A percentile compares a stretch with the other conserved stretches of the same genome.
These are phyloP conservation scores for Eubasilissa regina DNA, from an alignment of 1,140 invertebrate genomes.

Conservation along the genomic window DNA sequence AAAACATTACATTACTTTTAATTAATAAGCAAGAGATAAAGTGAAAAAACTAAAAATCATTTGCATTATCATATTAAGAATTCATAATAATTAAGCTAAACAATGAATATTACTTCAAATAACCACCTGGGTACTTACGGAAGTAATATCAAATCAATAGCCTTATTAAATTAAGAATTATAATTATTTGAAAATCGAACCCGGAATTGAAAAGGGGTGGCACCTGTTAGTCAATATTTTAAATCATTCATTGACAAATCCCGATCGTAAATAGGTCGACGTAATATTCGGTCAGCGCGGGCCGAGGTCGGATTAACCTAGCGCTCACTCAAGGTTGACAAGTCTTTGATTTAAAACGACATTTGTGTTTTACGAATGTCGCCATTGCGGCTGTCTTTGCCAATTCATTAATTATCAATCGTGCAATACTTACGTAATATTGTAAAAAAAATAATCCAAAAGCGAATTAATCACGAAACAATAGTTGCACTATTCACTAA, in stretches of 20 bases:
- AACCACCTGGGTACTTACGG: no score
- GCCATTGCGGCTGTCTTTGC: no score
- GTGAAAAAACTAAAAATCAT: no score
- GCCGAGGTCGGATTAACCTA: slow-evolving; percentile 11
- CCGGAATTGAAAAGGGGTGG: neutral
- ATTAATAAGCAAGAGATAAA: no score
- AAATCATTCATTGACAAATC: slow-evolving; percentile 3
- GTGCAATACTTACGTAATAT: slow-evolving; percentile 18
- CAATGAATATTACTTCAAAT: no score
- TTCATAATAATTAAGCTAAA: no score
- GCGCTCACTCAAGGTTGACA: slow-evolving; percentile 1
- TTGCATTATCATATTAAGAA: no score
- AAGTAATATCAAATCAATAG: no score
- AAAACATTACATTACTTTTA: no score
- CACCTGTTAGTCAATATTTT: slow-evolving; percentile 14
- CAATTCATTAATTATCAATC: neutral
- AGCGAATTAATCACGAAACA: slow-evolving; percentile 7
- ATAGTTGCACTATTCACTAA: slow-evolving; percentile 2
- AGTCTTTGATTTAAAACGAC: neutral
- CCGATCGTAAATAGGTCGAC: slow-evolving; percentile 10
- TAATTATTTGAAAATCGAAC: no score
- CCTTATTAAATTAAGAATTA: no score
- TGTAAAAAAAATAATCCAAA: slow-evolving; percentile 11
- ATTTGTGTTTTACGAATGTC: neutral
- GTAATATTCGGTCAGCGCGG: slow-evolving; percentile 9